These are phyloP conservation scores for Sandelia bainsii DNA, from an alignment of 2,797 vertebrate genomes.

Conservation along the genomic window DNA sequence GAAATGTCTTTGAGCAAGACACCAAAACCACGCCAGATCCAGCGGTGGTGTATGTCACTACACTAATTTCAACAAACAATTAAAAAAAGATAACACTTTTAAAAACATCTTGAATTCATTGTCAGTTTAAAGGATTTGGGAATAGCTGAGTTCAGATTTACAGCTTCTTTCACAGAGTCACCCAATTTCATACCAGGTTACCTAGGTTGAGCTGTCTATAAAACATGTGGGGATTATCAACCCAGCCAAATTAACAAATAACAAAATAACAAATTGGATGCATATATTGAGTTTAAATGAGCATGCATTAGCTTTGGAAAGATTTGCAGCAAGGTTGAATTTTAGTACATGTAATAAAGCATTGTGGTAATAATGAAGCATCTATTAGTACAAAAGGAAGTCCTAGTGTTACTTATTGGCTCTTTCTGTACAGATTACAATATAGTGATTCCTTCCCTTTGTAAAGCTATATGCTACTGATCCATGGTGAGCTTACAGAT, in stretches of 20 bases:
- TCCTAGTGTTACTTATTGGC: background rate
- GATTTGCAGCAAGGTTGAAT: background rate
- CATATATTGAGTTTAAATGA: background rate
- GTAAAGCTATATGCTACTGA: background rate
- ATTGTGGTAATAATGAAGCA: background rate
- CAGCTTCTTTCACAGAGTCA: constrained; percentile 16
- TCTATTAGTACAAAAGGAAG: background rate
- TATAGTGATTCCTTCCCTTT: background rate
- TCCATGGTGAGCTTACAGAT: constrained; percentile 12
- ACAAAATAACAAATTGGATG: no score
- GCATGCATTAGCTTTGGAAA: background rate
- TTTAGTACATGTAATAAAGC: background rate
- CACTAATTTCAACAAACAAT: no score
- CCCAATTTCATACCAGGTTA: no score
- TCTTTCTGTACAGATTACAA: background rate
- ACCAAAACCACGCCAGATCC: background rate
- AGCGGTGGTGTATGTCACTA: background rate
- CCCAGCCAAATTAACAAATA: no score
- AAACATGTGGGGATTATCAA: constrained; percentile 53
- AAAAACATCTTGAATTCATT: background rate
- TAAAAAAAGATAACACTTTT: no score
- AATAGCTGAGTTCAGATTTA: constrained; percentile 10
- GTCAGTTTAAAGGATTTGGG: background rate
- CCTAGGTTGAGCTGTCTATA: constrained; percentile 40
- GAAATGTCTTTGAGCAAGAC: constrained; percentile 41